Percentiles rank a stretch among this genome's conserved stretches.
Evolutionary conservation across 2,888 invertebrate species (phyloP).

Genomic region (Lapara coniferarum): DNA sequence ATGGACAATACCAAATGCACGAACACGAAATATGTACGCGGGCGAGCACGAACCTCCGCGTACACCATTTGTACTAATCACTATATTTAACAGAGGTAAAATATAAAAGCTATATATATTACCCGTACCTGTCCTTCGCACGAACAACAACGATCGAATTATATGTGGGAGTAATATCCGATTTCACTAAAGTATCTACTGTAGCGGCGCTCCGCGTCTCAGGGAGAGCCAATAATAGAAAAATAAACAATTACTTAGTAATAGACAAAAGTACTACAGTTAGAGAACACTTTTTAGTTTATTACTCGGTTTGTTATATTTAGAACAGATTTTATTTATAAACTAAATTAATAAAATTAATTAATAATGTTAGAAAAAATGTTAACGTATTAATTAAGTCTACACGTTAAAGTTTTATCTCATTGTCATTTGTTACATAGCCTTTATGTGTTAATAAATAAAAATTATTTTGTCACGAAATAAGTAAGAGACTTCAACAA

Average conservation of each 20-base stretch:
- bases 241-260: not conserved
- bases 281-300: not conserved
- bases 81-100: conserved; percentile 71
- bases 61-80: conserved; percentile 66
- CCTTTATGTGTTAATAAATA: not conserved
- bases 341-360: not conserved
- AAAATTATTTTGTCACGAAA: not conserved
- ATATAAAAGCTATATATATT: conserved; percentile 72
- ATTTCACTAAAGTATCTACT: conserved; percentile 57
- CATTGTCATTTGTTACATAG: not conserved
- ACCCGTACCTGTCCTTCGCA: conserved; percentile 62
- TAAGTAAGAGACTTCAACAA: not conserved
- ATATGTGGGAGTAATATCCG: conserved; percentile 60
- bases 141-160: conserved; percentile 67
- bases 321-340: not conserved
- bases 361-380: not conserved
- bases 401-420: not conserved
- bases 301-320: not conserved
- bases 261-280: not conserved
- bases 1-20: conserved; percentile 47
- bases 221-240: conserved; percentile 39
- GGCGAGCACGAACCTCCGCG: conserved; percentile 48
- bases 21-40: conserved; percentile 36
- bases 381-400: not conserved
- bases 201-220: conserved; percentile 51